Evolutionary conservation across 2,888 invertebrate species (phyloP), one percentile per base, ranked within the genome.

Genomic region (Xylocampa areola): DNA sequence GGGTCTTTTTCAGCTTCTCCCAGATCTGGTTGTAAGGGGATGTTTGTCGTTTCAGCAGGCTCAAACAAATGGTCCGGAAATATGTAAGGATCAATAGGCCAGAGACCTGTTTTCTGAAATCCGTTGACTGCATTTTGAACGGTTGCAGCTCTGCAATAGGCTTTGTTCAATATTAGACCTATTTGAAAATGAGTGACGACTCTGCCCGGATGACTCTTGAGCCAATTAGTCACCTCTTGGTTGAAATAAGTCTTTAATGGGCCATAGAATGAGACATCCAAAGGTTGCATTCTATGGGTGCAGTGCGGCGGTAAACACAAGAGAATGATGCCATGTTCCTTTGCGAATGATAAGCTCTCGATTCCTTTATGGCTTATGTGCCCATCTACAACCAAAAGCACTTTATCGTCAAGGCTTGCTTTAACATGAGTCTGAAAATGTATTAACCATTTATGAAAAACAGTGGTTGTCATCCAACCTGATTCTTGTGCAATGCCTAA

Each of bases 381-480:
- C 4, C 80, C 79, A 57, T 81, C 83, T 1, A 77, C 50, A 17
- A 82, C 64, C 3, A 86, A 58, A 13, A 85, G 19, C 32, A 41
- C 50, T 47, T 45, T 45, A 5, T 61, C 51, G 33, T 61, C 61
- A 41, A 36, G 39, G 19, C 68, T 64, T 21, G 80, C 52, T 57
- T 76, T 79, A n/a, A 69, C 73, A 60, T 44, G 32, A n/a, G 2
- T 0, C 14, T 49, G 53, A 37, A 61, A 68, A 49, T 78, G 71
- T 17, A 60, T 45, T 17, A 80, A 53, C 65, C 82, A 74, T 32
- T 77, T 62, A 80, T 30, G 13, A 48, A 39, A 84, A 10, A 78
- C 39, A 19, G 64, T 68, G 23, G 68, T 63, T n/a, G 55, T 79
- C 74, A 84, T 83, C 80, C 81, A 85, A 2, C 85, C 82, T 48